These are phyloP conservation scores for Thalassarche chlororhynchos DNA, from an alignment of 2,113 vertebrate species.

Conservation along the genomic window DNA sequence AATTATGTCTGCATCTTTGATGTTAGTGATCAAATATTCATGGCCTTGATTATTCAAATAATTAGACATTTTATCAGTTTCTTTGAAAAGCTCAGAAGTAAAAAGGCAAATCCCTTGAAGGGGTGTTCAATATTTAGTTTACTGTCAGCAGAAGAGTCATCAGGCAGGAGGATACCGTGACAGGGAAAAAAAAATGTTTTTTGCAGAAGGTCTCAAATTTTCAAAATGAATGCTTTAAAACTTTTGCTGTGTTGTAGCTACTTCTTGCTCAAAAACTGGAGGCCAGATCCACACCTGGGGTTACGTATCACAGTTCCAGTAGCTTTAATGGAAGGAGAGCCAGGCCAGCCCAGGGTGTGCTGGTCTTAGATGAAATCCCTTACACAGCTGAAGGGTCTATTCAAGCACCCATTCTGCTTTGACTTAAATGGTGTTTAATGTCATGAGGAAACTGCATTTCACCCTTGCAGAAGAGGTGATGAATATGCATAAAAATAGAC, in stretches of 20 bases:
- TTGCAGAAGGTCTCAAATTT: not conserved
- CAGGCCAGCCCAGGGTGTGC: not conserved
- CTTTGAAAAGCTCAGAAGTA: not conserved
- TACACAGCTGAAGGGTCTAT: not conserved
- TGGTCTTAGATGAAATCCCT: not conserved
- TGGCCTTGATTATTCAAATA: constrained; percentile 50
- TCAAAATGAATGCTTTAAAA: not conserved
- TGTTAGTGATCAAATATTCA: constrained; percentile 53
- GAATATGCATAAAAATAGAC: not conserved
- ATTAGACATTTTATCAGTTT: constrained; percentile 49
- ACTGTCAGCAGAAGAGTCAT: constrained; percentile 13
- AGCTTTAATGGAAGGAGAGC: not conserved
- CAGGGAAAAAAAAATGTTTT: not conserved
- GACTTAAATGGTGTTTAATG: not conserved
- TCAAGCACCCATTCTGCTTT: not conserved
- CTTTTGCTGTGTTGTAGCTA: not conserved
- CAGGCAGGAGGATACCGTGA: not conserved
- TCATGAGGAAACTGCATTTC: not conserved
- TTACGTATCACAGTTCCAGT: not conserved
- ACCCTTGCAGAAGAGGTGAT: not conserved
- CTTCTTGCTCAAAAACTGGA: not conserved
- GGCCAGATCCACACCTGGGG: not conserved
- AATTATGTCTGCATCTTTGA: constrained; percentile 9
- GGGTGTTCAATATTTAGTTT: constrained; percentile 37
- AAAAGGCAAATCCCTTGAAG: constrained; percentile 5